A percentile compares a stretch with the other conserved stretches of the same genome.
phyloP scores from a whole-genome alignment of 1,140 invertebrate genomes.

The Tetragnatha versicolor region DNA sequence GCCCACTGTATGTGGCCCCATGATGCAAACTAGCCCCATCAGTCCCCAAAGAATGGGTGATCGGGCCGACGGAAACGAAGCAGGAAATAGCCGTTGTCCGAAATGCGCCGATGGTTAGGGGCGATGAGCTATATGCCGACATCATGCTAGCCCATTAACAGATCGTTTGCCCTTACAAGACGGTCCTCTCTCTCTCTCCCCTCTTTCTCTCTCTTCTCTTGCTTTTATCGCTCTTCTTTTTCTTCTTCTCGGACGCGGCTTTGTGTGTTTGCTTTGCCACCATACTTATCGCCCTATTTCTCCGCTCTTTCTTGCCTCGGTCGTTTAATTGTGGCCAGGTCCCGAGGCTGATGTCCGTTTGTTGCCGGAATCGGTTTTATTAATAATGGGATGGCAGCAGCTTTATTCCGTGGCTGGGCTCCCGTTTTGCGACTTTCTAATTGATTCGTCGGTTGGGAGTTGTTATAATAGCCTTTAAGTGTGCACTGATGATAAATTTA shows the following conservation, averaged over 20 bases:
- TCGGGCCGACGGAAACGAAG: constrained; percentile 4
- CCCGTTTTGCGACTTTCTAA: no score
- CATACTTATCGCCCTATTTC: constrained; percentile 42
- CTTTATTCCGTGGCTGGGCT: no score
- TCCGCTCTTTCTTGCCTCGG: not conserved
- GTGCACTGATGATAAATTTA: not conserved
- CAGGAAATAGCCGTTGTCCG: constrained; percentile 30
- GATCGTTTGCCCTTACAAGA: constrained; percentile 53
- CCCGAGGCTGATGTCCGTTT: no score
- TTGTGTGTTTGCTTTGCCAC: constrained; percentile 51
- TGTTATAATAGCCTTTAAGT: not conserved
- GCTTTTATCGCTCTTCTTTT: constrained; percentile 29
- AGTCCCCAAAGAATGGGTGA: constrained; percentile 1
- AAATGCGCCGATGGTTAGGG: constrained; percentile 46
- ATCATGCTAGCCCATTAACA: constrained; percentile 52
- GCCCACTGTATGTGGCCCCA: not conserved
- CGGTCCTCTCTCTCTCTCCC: not conserved
- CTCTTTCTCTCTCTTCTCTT: constrained; percentile 3
- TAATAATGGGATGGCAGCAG: no score
- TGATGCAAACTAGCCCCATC: constrained; percentile 5
- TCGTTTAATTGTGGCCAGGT: not conserved
- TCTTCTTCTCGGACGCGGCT: constrained; percentile 25
- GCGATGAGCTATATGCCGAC: constrained; percentile 40
- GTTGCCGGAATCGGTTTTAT: no score
- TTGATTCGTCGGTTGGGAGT: no score